A percentile compares a stretch with the other conserved stretches of the same genome.
Evolutionary conservation across 2,888 invertebrate genomes (phyloP).

Genomic region (Tipula lateralis): DNA sequence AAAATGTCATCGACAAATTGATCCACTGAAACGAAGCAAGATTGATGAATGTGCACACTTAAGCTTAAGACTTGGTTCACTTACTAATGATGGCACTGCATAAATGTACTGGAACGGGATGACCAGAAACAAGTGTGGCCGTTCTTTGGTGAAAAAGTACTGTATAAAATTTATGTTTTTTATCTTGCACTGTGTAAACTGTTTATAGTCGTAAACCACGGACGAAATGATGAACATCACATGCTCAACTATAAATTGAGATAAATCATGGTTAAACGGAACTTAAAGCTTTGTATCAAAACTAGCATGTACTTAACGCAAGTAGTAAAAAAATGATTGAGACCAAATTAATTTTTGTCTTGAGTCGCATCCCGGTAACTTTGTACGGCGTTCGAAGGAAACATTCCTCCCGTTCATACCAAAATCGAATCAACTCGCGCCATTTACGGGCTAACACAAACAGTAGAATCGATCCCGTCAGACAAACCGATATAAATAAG

Average conservation of each 20-base stretch:
- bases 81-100: not conserved
- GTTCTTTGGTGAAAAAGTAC: conserved; percentile 42
- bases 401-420: not conserved
- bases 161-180: conserved; percentile 42
- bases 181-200: conserved; percentile 43
- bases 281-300: not conserved
- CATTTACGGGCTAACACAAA: not conserved
- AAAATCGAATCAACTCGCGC: not conserved
- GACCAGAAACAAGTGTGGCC: conserved; percentile 41
- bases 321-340: not conserved
- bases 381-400: not conserved
- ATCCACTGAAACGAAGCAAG: conserved; percentile 32
- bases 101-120: conserved; percentile 37
- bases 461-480: not conserved
- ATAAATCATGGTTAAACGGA: not conserved
- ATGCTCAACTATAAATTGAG: conserved; percentile 38
- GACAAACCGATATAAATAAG: not conserved
- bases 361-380: not conserved
- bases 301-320: not conserved
- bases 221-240: conserved; percentile 39
- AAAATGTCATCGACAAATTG: conserved; percentile 55
- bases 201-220: conserved; percentile 41
- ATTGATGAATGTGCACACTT: not conserved
- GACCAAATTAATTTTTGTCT: not conserved
- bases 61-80: not conserved